Evolutionary conservation across 2,113 vertebrate species (phyloP).

Genomic region (Tetrao urogallus): DNA sequence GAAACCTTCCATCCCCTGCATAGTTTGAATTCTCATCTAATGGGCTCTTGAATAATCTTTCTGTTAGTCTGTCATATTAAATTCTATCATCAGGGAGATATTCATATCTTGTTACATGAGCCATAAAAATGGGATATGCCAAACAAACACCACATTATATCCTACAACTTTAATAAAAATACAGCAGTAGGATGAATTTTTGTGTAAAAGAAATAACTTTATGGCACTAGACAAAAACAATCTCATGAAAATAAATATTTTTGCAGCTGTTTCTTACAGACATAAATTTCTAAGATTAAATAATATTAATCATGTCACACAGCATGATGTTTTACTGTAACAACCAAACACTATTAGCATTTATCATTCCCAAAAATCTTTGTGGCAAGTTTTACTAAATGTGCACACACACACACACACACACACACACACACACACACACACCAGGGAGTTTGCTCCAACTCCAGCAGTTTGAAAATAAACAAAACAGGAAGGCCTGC

Average conservation of each 20-base stretch:
- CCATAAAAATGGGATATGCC: conserved; percentile 5
- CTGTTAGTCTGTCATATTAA: not conserved
- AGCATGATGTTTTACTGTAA: not conserved
- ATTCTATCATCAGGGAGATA: conserved; percentile 26
- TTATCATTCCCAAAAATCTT: not conserved
- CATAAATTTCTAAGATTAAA: not conserved
- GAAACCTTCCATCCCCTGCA: not conserved
- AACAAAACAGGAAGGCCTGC: not conserved
- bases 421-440: too few species aligned
- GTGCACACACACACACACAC: not conserved
- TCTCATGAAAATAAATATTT: conserved; percentile 13
- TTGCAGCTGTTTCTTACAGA: not conserved
- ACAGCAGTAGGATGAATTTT: not conserved
- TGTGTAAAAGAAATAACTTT: not conserved
- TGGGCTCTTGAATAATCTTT: conserved; percentile 31
- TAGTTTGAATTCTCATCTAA: conserved; percentile 41
- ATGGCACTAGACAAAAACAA: not conserved
- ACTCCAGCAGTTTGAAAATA: not conserved
- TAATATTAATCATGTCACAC: not conserved
- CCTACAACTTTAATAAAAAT: conserved; percentile 16
- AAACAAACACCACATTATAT: conserved; percentile 1
- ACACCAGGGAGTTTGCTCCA: not conserved
- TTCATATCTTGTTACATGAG: conserved; percentile 28
- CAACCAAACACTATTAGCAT: not conserved
- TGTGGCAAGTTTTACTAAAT: not conserved